Base-by-base conservation (phyloP, 2,797 vertebrate genomes). In the Hydrophis major region DNA sequence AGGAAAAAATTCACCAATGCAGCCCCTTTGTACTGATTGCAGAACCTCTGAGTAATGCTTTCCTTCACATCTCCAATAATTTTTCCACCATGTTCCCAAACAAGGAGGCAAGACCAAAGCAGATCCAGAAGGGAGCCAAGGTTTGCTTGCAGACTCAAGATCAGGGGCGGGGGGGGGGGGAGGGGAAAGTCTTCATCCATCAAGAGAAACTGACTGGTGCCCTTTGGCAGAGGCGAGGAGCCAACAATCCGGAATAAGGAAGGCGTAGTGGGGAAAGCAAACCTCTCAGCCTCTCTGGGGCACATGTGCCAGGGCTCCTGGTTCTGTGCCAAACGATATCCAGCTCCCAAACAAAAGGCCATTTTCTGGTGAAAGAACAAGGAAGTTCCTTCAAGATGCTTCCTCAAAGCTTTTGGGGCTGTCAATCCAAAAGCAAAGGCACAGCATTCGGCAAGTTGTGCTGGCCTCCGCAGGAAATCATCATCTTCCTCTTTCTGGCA, bases 171-270 rank as follows among this genome's bases (percentile, higher is more conserved):
- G 42, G 56, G 47, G 63, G 93, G 7, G 7, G 0, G 2, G 8
- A 25, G 22, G 4, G 28, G 1, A 27, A 53, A 11, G 2, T n/a
- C 28, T 27, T n/a, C n/a, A 42, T 63, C 47, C 28, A 12, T 87
- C 50, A 89, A 37, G 66, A 50, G 87, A 93, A 93, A 14, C 22
- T 14, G 60, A 59, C 47, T 22, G 2, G 47, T 50, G 86, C 66
- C 87, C 50, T 93, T 97, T 95, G 50, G 20, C 55, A 14, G 60
- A n/a, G 42, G 93, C 97, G 98, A 98, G 92, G 55, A 87, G 69
- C 61, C 42, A 22, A 32, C 47, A 53, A 22, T 27, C 74, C 7
- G 32, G 16, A 91, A 88, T 83, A 92, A 56, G 83, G 50, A 91
- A 83, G 92, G 50, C 90, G 47, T 63, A 16, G 55, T 6, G 1